Percentiles rank a stretch among this genome's conserved stretches.
Conservation (phyloP, 2,797 vertebrate species). For the Hephaestus fuliginosus region DNA sequence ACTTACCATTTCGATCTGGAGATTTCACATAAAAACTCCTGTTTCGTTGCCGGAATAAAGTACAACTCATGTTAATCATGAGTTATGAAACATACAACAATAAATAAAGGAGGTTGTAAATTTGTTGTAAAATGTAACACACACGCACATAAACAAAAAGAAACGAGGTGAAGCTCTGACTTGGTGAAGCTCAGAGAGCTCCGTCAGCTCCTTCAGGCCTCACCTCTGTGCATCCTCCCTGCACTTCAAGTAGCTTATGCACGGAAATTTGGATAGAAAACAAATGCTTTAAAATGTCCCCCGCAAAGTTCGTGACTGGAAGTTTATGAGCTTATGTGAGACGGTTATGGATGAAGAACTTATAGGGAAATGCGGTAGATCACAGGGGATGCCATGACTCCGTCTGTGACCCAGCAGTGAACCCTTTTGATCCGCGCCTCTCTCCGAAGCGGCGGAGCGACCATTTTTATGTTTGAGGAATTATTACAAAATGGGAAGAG, state of each 20-base stretch:
- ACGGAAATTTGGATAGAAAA: conserved; percentile 44
- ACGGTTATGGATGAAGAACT: conserved; percentile 56
- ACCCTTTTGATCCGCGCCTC: conserved; percentile 43
- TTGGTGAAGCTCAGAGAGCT: conserved; percentile 20
- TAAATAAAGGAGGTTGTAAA: not conserved
- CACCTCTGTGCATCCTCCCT: conserved; percentile 34
- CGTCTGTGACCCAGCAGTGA: conserved; percentile 59
- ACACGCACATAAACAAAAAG: conserved; percentile 1
- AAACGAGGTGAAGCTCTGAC: not conserved
- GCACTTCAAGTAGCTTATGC: conserved; percentile 24
- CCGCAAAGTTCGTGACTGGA: conserved; percentile 46
- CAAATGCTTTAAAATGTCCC: conserved; percentile 50
- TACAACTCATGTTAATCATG: too few species aligned
- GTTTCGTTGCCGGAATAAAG: not conserved
- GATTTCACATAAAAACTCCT: not conserved
- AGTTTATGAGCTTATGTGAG: conserved; percentile 56
- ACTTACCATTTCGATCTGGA: not conserved
- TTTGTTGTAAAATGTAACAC: not conserved
- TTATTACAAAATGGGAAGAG: conserved; percentile 46
- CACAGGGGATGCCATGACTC: conserved; percentile 50
- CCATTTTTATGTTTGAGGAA: conserved; percentile 32
- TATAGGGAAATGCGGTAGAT: conserved; percentile 45
- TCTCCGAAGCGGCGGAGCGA: conserved; percentile 21
- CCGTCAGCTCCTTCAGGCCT: conserved; percentile 25
- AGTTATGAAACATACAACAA: not conserved